Conservation (phyloP, 1,140 invertebrate genomes). For the Bombus breviceps region DNA sequence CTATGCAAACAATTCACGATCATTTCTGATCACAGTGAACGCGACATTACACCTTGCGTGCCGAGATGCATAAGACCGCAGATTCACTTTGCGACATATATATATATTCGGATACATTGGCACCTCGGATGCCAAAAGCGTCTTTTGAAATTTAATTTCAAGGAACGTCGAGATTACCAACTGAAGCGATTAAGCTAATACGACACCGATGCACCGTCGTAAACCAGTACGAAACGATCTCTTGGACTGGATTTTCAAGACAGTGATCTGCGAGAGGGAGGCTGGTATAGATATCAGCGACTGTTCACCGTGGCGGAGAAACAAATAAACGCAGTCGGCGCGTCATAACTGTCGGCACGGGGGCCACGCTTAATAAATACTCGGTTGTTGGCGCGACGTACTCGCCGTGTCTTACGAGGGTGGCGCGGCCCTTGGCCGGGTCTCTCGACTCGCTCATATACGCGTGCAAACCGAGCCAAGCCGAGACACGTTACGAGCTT, state of each 20-base stretch:
- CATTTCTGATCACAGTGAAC: no score
- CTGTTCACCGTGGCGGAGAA: constrained; percentile 5
- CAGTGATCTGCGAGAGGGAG: neutral
- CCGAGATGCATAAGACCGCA: no score
- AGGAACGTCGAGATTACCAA: neutral
- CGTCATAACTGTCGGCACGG: constrained; percentile 73
- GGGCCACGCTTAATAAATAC: constrained; percentile 71
- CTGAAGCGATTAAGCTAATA: neutral
- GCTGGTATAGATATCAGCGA: constrained; percentile 54
- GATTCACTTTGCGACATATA: no score
- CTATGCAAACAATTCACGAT: no score
- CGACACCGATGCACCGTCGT: neutral
- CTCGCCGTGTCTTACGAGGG: constrained; percentile 51
- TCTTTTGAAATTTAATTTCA: neutral
- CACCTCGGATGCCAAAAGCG: neutral
- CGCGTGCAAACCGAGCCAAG: constrained; percentile 6
- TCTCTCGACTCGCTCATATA: neutral
- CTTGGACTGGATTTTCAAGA: neutral
- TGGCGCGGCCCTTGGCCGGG: neutral
- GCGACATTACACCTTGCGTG: no score
- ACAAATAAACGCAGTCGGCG: constrained; percentile 62
- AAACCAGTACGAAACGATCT: neutral
- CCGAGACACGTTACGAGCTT: constrained; percentile 25
- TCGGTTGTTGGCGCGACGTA: constrained; percentile 48
- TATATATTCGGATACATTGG: no score